Base-by-base conservation (phyloP, 1,140 invertebrate species). In the Conopomorpha cramerella region DNA sequence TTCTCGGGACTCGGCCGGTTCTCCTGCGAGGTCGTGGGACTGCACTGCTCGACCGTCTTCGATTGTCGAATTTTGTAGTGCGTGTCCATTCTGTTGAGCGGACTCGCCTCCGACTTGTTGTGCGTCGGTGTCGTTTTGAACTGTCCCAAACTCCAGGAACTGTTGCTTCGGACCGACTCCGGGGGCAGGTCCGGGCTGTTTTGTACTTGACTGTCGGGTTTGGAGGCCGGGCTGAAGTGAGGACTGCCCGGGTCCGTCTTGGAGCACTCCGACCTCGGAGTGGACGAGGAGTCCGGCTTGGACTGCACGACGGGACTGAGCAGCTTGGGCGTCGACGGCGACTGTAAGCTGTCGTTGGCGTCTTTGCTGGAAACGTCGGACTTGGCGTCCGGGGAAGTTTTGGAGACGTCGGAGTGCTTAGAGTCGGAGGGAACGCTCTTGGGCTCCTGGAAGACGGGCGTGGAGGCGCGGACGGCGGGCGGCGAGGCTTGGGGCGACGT, bases 81-180 rank as follows among this genome's bases (percentile, higher is more conserved):
- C 38, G 45, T 60, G 14, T 76, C 71, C 54, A 72, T 48, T 46
- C 62, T 68, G 41, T 64, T 72, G 8, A 76, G 46, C 15, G 71
- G 71, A 45, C 71, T 76, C 16, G 71, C 71, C 58, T 76, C 71
- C 16, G 71, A 72, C 46, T 67, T 72, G n/a, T n/a, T n/a, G 42
- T 76, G 51, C 2, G 62, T 62, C 3, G 66, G 60, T 14, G 66
- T 76, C 12, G 55, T 57, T 48, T 73, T 76, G 32, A 72, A 73
- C 25, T 66, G 58, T 16, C 65, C 59, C 34, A 72, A 48, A 49
- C 52, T 68, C 71, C 71, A 76, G 0, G 65, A 66, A 34, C 46
- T 59, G 35, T 47, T 59, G 35, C 53, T 60, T 50, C 65, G 71
- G 14, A 57, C 28, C 11, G 56, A 46, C 38, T 71, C 71, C 8